Conservation (phyloP, 2,797 vertebrate species). For the Ceyx erithaca region DNA sequence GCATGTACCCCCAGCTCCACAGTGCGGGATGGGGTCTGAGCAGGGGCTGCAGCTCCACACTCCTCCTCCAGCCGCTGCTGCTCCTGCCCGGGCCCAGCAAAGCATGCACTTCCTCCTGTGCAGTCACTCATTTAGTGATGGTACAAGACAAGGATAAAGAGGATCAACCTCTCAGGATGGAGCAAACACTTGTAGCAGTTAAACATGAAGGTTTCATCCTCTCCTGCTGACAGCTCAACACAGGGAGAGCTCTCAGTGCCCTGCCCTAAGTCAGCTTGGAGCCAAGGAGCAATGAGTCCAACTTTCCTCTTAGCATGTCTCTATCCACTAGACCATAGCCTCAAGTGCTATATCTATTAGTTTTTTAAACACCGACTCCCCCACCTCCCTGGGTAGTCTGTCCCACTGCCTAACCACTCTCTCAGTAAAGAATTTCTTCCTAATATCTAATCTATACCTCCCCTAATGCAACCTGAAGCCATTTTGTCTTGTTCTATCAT, state of each 20-base stretch:
- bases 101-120: accelerated
- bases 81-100: neutral
- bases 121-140: accelerated
- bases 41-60: neutral
- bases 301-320: too few species aligned
- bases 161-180: neutral
- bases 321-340: too few species aligned
- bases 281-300: neutral
- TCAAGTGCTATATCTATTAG: too few species aligned
- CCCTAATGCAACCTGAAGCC: too few species aligned
- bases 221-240: neutral
- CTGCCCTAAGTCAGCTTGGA: neutral
- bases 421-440: too few species aligned
- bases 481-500: too few species aligned
- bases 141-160: neutral
- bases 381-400: too few species aligned
- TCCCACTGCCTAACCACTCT: too few species aligned
- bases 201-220: neutral
- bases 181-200: neutral
- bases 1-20: accelerated
- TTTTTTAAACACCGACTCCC: too few species aligned
- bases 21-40: accelerated
- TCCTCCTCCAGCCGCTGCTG: neutral
- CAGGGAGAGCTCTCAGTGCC: neutral
- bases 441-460: too few species aligned